phyloP scores from a whole-genome alignment of 2,888 invertebrate genomes.

The Adineta ricciae region DNA sequence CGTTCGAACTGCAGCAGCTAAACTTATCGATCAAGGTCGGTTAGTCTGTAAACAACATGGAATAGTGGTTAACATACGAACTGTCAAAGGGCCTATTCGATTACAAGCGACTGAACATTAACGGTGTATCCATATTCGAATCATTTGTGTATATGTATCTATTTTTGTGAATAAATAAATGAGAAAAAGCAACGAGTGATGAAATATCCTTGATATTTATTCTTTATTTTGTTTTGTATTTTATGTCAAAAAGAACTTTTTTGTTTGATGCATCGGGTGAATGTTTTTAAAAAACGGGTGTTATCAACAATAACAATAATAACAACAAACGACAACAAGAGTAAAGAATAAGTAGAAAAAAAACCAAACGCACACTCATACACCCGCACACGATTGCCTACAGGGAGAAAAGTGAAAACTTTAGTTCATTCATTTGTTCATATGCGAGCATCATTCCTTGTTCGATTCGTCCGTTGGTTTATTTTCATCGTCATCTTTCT shows the following conservation, averaged over 20 bases:
- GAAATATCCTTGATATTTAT: not conserved
- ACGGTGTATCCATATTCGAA: too few relatives aligned
- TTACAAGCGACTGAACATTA: not conserved
- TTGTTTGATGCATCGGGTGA: not conserved
- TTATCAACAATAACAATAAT: not conserved
- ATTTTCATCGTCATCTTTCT: conserved; percentile 22
- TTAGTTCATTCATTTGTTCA: not conserved
- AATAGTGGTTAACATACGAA: not conserved
- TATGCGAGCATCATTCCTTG: not conserved
- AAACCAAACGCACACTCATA: not conserved
- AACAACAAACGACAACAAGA: conserved; percentile 5
- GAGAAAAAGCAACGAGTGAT: too few relatives aligned
- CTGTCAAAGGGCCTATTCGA: not conserved
- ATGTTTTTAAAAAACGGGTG: not conserved
- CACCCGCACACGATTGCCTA: not conserved
- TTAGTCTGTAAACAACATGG: not conserved
- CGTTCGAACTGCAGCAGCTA: not conserved
- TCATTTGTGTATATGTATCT: too few relatives aligned
- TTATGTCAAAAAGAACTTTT: not conserved
- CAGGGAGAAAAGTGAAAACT: not conserved
- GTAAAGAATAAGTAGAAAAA: not conserved
- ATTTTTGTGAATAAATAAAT: too few relatives aligned
- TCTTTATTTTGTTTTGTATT: not conserved
- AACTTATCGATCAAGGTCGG: not conserved
- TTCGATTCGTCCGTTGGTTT: not conserved